Evolutionary conservation across 2,888 invertebrate species (phyloP), one percentile per base, ranked within the genome.

Genomic region (Stratiomys singularior): DNA sequence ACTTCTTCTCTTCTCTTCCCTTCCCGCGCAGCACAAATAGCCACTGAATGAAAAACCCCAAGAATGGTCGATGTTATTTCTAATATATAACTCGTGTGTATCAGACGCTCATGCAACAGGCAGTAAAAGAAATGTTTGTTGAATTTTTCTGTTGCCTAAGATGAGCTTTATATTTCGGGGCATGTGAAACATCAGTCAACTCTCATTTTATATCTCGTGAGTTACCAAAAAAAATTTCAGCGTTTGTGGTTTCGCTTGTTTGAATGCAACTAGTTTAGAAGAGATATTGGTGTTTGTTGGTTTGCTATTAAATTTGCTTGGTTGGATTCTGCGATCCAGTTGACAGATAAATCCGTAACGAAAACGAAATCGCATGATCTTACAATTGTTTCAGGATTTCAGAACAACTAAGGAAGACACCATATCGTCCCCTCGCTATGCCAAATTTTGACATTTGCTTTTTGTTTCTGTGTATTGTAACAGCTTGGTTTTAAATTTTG

Each of bases 121-220:
- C 52, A 25, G 15, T 30, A 30, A 66, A 21, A 15, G 52, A 13
- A 52, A n/a, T 18, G 4, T 52, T 13, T 52, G n/a, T 52, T 52
- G 15, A 52, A 37, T 37, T 37, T 37, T 37, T n/a, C 37, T 67
- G 67, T 25, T 60, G 13, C 37, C 25, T 44, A 46, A 67, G 37
- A 74, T 56, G 74, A 60, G 60, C 37, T 60, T 74, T 28, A 37
- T 28, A 15, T 56, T 71, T 71, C 30, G 64, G 56, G 67, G 66
- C 76, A 66, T 37, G 56, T 66, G 28, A 13, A 47, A 23, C 47
- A 77, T n/a, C 66, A 37, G 28, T 67, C 77, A 77, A 25, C 77
- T 77, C 77, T 69, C 77, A 77, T 69, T 28, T 69, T 77, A 69
- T 69, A 77, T 58, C 77, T 77, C 67, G 77, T 77, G 77, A 77